These are phyloP conservation scores for Sebastes glaucus DNA, from an alignment of 2,797 vertebrate species.

Conservation along the genomic window DNA sequence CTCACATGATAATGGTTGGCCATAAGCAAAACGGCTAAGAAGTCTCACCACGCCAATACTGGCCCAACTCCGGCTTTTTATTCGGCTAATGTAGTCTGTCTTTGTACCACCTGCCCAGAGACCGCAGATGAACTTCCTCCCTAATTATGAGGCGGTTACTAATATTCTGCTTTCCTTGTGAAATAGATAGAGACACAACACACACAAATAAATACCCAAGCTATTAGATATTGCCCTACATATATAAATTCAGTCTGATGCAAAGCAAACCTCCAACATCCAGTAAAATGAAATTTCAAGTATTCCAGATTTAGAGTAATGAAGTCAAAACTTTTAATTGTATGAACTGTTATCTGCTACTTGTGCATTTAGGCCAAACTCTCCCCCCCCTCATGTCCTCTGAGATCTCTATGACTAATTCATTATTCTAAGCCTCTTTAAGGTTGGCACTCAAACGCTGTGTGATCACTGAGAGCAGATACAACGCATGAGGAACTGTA, in stretches of 20 bases:
- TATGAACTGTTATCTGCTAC: slow-evolving; percentile 52
- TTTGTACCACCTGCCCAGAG: slow-evolving; percentile 16
- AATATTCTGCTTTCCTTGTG: background rate
- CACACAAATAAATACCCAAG: background rate
- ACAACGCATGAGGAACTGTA: slow-evolving; percentile 35
- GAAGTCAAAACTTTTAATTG: slow-evolving; percentile 66
- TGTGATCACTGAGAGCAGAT: slow-evolving; percentile 51
- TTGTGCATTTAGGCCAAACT: slow-evolving; percentile 63
- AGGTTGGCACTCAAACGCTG: slow-evolving; percentile 54
- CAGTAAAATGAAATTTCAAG: slow-evolving; percentile 29
- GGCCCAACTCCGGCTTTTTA: background rate
- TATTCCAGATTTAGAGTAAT: slow-evolving; percentile 46
- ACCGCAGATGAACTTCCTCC: background rate
- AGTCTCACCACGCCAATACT: background rate
- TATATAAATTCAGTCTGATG: background rate
- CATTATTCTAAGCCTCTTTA: slow-evolving; percentile 66
- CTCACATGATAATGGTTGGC: background rate
- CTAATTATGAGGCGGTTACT: slow-evolving; percentile 5
- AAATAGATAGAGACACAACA: background rate
- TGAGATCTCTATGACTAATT: slow-evolving; percentile 68
- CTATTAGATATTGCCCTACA: background rate
- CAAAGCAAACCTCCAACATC: slow-evolving; percentile 23
- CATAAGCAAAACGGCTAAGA: slow-evolving; percentile 1
- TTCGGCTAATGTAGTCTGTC: background rate
- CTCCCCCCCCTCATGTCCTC: slow-evolving; percentile 53